Percentiles rank a stretch among this genome's conserved stretches.
Evolutionary conservation across 1,140 invertebrate species (phyloP).

Genomic region (Forficula auricularia): DNA sequence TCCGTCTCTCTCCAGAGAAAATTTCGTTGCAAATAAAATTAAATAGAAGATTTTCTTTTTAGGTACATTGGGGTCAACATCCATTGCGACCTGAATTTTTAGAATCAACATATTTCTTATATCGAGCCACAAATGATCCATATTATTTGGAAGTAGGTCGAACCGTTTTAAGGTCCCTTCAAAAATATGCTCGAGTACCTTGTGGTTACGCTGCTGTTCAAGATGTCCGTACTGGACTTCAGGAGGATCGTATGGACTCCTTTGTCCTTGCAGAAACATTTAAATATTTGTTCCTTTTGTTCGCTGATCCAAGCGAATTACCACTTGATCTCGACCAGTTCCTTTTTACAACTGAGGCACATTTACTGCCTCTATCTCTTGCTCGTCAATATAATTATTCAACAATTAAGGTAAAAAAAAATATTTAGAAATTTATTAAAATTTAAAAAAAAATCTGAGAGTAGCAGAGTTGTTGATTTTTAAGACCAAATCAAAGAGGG

Average conservation of each 20-base stretch:
- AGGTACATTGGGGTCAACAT: slow-evolving; percentile 96
- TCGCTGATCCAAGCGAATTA: slow-evolving; percentile 74
- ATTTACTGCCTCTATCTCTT: slow-evolving; percentile 76
- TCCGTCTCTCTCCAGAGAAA: no score
- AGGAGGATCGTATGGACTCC: slow-evolving; percentile 94
- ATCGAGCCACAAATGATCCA: slow-evolving; percentile 83
- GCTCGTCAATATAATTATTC: slow-evolving; percentile 32
- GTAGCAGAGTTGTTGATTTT: no score
- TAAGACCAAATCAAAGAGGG: no score
- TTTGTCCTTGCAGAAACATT: slow-evolving; percentile 96
- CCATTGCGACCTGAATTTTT: slow-evolving; percentile 92
- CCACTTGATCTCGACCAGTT: slow-evolving; percentile 87
- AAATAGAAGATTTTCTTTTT: no score
- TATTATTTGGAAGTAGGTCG: slow-evolving; percentile 90
- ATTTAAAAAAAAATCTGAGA: no score
- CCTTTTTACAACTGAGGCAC: slow-evolving; percentile 92
- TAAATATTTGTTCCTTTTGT: slow-evolving; percentile 90
- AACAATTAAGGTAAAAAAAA: slow-evolving; percentile 23
- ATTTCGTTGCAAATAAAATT: no score
- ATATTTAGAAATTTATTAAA: no score
- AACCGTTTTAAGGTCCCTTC: slow-evolving; percentile 74
- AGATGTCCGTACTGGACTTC: slow-evolving; percentile 76
- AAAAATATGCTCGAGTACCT: slow-evolving; percentile 76
- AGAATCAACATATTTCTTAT: slow-evolving; percentile 94
- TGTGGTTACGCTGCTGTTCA: slow-evolving; percentile 95